These are phyloP conservation scores for Cybosia mesomella DNA, from an alignment of 2,888 invertebrate species.

Conservation along the genomic window DNA sequence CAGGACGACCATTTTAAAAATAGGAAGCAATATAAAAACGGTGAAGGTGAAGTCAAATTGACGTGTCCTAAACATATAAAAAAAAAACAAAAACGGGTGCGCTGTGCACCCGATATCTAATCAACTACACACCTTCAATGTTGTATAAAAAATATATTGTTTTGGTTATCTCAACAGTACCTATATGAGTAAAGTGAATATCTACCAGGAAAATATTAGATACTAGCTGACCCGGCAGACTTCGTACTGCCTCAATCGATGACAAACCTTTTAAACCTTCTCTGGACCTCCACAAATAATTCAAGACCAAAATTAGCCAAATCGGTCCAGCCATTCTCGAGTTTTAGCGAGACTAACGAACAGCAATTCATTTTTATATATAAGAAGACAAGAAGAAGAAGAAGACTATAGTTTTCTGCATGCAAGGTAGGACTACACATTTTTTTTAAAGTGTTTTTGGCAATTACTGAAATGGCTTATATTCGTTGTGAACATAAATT, in stretches of 20 bases:
- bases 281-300: no score
- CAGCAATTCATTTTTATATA: no score
- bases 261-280: no score
- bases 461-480: constrained; percentile 1
- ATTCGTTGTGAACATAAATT: neutral
- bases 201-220: neutral
- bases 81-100: no score
- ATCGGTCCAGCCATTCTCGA: no score
- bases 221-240: no score
- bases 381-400: no score
- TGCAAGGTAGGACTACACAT: neutral
- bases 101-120: neutral
- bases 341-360: no score
- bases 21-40: neutral
- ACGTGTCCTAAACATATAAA: no score
- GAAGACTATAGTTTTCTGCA: neutral
- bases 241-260: no score
- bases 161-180: neutral
- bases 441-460: neutral
- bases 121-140: neutral
- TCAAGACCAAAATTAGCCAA: no score
- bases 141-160: constrained; percentile 3
- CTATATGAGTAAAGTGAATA: neutral
- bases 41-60: no score
- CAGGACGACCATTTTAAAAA: neutral